These are phyloP conservation scores for Ferrisia virgata DNA, from an alignment of 2,888 invertebrate genomes.

Conservation along the genomic window DNA sequence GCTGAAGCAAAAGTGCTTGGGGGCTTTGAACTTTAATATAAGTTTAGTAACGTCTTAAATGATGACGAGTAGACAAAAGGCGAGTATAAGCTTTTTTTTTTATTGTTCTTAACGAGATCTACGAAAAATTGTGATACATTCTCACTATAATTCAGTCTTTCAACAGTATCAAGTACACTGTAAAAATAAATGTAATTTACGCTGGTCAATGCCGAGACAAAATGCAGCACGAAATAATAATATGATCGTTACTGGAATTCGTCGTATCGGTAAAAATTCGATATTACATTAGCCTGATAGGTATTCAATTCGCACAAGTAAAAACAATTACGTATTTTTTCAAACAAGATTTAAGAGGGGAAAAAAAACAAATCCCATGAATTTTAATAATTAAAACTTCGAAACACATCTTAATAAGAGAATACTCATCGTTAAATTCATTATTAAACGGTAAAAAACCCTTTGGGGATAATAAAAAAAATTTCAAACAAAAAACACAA, in stretches of 20 bases:
- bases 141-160: too few species aligned
- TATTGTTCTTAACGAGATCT: not conserved
- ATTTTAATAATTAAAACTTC: not conserved
- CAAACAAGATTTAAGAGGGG: too few species aligned
- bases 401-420: not conserved
- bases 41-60: not conserved
- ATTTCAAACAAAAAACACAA: not conserved
- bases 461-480: not conserved
- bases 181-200: too few species aligned
- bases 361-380: too few species aligned
- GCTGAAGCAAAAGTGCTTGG: not conserved
- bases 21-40: not conserved
- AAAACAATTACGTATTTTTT: not conserved
- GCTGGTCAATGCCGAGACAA: too few species aligned
- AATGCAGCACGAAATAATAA: too few species aligned
- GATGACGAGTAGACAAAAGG: not conserved
- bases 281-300: too few species aligned
- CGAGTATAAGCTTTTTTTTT: not conserved
- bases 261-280: too few species aligned
- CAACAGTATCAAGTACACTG: too few species aligned
- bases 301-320: too few species aligned
- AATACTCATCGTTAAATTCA: not conserved
- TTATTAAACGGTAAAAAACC: not conserved
- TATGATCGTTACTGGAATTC: too few species aligned
- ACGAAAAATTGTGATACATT: too few species aligned